Base-by-base conservation (phyloP, 1,140 invertebrate genomes). In the Dreissena polymorpha region DNA sequence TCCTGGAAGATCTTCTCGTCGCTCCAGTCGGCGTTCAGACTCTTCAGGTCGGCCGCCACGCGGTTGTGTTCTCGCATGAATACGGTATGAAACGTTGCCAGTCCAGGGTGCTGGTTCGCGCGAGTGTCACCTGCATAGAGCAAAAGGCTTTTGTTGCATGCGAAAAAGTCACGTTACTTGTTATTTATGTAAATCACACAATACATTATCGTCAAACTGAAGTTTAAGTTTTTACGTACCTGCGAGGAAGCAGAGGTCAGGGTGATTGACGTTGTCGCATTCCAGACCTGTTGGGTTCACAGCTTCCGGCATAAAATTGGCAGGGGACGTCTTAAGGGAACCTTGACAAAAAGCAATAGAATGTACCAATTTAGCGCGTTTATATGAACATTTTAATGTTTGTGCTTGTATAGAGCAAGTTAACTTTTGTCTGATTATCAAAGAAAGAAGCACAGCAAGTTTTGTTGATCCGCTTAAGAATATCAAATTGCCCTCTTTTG, bases 61-160 rank as follows among this genome's bases (percentile, higher is more conserved):
- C 97, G 94, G 90, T 99, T 99, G 91, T 99, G 99, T 90, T 99
- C 97, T 13, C 98, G 93, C 91, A 99, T 95, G 96, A 97, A 99
- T 70, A 99, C 93, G 0, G 98, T 99, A 90, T 99, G 99, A 96
- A 99, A 98, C n/a, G 97, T 95, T 18, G 86, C 50, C 0, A 96
- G 94, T 7, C 97, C 97, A 84, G 96, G 86, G n/a, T 84, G 64
- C 60, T 86, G 83, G 65, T 89, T 87, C 1, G 87, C 95, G 25
- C 97, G 93, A 0, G 98, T 91, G 10, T 97, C 93, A 10, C 89
- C 89, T 90, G 65, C 0, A 78, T 50, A 27, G 60, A 10, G 57
- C 64, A 55, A 39, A 39, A 39, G 3, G 8, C 39, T 5, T 8
- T 39, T 2, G 8, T 39, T 39, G 39, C 39, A 2, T 39, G 39